phyloP scores from a whole-genome alignment of 2,113 vertebrate genomes.

The Chaenogobius annularis region DNA sequence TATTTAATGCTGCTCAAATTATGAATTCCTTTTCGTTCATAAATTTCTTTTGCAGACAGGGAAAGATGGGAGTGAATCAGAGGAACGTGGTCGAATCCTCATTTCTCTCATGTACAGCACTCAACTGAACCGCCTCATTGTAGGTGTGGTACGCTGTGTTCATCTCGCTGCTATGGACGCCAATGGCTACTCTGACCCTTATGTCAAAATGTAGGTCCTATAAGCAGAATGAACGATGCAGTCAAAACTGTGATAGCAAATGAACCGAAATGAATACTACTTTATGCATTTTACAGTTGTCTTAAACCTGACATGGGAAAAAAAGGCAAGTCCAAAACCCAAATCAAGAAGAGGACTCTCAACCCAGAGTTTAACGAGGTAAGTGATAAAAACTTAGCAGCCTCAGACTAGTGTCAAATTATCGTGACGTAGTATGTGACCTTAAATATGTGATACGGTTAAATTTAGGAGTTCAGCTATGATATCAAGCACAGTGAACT shows the following conservation, averaged over 20 bases:
- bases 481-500: conserved; percentile 95
- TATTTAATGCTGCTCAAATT: conserved; percentile 15
- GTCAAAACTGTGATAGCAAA: neutral
- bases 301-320: conserved; percentile 99
- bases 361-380: conserved; percentile 99
- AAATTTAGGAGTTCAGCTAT: conserved; percentile 91
- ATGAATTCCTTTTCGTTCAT: neutral
- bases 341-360: conserved; percentile 97
- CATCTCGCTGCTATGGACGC: conserved; percentile 96
- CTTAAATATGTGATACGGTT: conserved; percentile 1
- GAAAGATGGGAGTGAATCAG: conserved; percentile 83
- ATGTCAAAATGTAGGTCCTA: conserved; percentile 91
- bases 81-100: conserved; percentile 93
- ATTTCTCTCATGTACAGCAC: conserved; percentile 95
- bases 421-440: neutral
- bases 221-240: neutral
- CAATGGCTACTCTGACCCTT: conserved; percentile 97
- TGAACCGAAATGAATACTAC: neutral
- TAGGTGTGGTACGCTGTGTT: conserved; percentile 92
- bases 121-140: conserved; percentile 86
- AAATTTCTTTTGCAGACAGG: conserved; percentile 65
- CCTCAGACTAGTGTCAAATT: neutral
- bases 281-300: conserved; percentile 73
- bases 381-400: conserved; percentile 11
- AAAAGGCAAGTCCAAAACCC: conserved; percentile 96